phyloP scores from a whole-genome alignment of 1,140 invertebrate species.

The Drosophila nannoptera region DNA sequence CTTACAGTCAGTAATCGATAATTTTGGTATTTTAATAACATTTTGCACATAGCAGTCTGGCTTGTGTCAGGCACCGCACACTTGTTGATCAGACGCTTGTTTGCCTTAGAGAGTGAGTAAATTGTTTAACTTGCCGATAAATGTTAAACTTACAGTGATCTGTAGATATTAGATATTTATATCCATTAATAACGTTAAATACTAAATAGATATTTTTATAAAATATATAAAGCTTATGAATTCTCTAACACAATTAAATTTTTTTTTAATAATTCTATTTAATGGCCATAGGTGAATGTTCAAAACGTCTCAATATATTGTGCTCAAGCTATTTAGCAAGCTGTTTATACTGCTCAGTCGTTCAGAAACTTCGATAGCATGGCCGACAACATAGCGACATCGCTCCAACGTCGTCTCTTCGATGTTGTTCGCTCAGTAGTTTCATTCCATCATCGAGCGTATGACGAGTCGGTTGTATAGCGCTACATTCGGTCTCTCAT shows the following conservation, averaged over 20 bases:
- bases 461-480: conserved; percentile 42
- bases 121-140: neutral
- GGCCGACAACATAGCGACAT: conserved; percentile 11
- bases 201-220: neutral
- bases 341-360: too few species aligned
- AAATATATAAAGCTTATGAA: neutral
- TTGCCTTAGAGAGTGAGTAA: conserved; percentile 13
- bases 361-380: neutral
- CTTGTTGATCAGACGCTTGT: conserved; percentile 17
- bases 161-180: neutral
- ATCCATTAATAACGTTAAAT: conserved; percentile 15
- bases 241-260: neutral
- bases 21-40: conserved; percentile 9
- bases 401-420: conserved; percentile 21
- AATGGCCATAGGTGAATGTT: too few species aligned
- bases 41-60: conserved; percentile 14
- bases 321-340: too few species aligned
- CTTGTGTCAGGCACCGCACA: conserved; percentile 17
- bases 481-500: conserved; percentile 27
- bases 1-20: too few species aligned
- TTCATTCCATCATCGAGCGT: conserved; percentile 49
- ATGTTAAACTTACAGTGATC: conserved; percentile 23
- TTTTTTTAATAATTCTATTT: neutral
- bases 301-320: too few species aligned
- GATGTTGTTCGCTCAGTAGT: conserved; percentile 10